Evolutionary conservation across 2,113 vertebrate genomes (phyloP).

Genomic region (Hemiscyllium ocellatum): DNA sequence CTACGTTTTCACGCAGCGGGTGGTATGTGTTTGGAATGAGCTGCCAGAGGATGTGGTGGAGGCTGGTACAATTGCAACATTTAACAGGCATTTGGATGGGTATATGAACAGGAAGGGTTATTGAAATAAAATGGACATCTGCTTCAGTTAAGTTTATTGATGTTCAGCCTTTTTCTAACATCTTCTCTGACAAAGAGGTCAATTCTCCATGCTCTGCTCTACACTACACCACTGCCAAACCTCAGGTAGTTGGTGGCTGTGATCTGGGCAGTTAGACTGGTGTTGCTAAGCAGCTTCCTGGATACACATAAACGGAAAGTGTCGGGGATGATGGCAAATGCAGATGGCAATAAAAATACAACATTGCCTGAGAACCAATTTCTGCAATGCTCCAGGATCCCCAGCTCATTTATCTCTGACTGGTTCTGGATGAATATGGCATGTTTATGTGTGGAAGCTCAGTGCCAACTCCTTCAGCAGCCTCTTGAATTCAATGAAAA

Average conservation of each 20-base stretch:
- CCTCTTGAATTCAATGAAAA: not conserved
- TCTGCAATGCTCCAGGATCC: not conserved
- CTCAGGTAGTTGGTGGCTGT: not conserved
- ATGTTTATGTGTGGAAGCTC: not conserved
- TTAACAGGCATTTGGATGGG: too few species aligned
- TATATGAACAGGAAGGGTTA: too few species aligned
- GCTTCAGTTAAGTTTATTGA: too few species aligned
- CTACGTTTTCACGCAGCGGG: too few species aligned
- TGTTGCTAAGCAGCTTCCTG: not conserved
- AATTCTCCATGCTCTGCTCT: not conserved
- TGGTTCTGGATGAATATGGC: not conserved
- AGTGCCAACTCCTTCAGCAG: not conserved
- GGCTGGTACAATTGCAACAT: too few species aligned
- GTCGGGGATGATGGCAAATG: not conserved
- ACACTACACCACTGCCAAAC: not conserved
- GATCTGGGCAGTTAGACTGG: not conserved
- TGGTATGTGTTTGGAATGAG: too few species aligned
- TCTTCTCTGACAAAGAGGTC: not conserved
- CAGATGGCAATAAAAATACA: not conserved
- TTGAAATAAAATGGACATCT: too few species aligned
- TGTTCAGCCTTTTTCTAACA: not conserved
- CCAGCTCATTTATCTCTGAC: not conserved
- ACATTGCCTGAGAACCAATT: not conserved
- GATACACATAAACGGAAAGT: not conserved
- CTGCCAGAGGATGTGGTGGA: too few species aligned